phyloP scores from a whole-genome alignment of 2,797 vertebrate species.

The Clarias laeviceps region DNA sequence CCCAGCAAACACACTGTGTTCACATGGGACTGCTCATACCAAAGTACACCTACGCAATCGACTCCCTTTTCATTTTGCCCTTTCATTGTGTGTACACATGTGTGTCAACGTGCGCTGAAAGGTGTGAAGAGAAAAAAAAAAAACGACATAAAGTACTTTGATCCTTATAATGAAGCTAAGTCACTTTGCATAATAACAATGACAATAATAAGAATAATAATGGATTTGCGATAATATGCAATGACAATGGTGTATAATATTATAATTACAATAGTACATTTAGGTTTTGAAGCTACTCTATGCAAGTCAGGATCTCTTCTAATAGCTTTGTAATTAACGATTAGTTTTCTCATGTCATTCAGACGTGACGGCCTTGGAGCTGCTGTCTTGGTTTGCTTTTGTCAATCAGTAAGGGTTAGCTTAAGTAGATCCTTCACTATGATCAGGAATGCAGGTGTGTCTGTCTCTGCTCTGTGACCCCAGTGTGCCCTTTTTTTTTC shows the following conservation, averaged over 20 bases:
- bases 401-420: slow-evolving; percentile 27
- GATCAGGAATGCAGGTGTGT: slow-evolving; percentile 44
- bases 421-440: slow-evolving; percentile 20
- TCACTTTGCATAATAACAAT: slow-evolving; percentile 7
- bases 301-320: neutral
- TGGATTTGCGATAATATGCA: neutral
- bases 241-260: neutral
- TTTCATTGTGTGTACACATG: slow-evolving; percentile 42
- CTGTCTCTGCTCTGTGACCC: slow-evolving; percentile 22
- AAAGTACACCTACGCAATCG: slow-evolving; percentile 79
- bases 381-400: neutral
- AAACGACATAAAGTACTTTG: slow-evolving; percentile 37
- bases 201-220: neutral
- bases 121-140: slow-evolving; percentile 29
- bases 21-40: slow-evolving; percentile 77
- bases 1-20: slow-evolving; percentile 64
- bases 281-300: neutral
- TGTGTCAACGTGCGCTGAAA: slow-evolving; percentile 24
- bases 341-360: slow-evolving; percentile 1
- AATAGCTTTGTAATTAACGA: neutral
- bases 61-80: slow-evolving; percentile 62
- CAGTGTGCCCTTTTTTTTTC: neutral
- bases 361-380: neutral
- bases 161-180: slow-evolving; percentile 10
- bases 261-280: neutral